Base-by-base conservation (phyloP, 2,797 vertebrate genomes). In the Lagothrix lagotricha region DNA sequence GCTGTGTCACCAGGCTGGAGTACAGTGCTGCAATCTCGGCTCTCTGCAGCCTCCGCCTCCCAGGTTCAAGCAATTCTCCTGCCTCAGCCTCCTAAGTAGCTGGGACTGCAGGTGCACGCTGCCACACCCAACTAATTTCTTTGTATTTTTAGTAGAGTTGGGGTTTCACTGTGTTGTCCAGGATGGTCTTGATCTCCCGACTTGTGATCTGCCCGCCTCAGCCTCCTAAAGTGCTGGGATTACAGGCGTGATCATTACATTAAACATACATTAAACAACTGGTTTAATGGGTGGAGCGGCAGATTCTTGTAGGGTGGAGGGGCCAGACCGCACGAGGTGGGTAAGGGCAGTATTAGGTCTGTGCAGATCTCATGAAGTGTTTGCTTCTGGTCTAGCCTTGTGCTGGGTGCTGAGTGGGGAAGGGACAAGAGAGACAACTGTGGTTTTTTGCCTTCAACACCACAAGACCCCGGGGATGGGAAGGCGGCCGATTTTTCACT, bases 291-390 rank as follows among this genome's bases (percentile, higher is more conserved):
- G 13, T 39, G 54, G 48, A 39, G 41, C 0, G 28, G 52, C 6
- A 5, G 28, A 0, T 44, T 80, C 41, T 48, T 52, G 3, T 5
- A 73, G 26, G 13, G 1, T 0, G 2, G 57, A n/a, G 30, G 17
- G 30, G 13, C 30, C 9, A n/a, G 75, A 6, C 0, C 0, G 0
- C 48, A 9, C 5, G 2, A 36, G 44, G 58, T 24, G 8, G 30
- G 73, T 33, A 24, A 41, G 24, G 13, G 44, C 36, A 0, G 0
- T 6, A 5, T 10, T 5, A 1, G 79, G 26, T 39, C 39, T 77
- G 52, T 10, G 6, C 14, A 52, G 50, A 77, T 4, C 54, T 94
- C 10, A 13, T 0, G 2, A 26, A 46, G 30, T 9, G 0, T 86
- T 54, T 89, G 76, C n/a, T 90, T 50, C 30, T 72, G 76, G 30